Evolutionary conservation across 1,140 invertebrate species (phyloP).

Genomic region (Eriosoma lanigerum): DNA sequence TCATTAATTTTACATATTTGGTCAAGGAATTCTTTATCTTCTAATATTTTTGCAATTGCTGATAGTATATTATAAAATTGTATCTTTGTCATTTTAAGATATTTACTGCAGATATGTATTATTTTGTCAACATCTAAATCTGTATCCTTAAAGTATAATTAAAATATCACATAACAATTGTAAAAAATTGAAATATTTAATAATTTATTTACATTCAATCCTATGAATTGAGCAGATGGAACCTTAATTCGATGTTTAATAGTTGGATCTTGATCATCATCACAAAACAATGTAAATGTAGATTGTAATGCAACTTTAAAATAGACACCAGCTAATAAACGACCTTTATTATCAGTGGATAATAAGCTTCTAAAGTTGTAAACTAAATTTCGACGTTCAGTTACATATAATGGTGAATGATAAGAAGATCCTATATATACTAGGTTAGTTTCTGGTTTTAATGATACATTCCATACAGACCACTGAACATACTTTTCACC

Average conservation of each 20-base stretch:
- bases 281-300: conserved; percentile 40
- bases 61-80: conserved; percentile 12
- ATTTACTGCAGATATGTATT: conserved; percentile 24
- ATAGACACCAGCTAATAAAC: conserved; percentile 79
- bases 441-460: conserved; percentile 61
- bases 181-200: background rate
- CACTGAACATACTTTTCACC: conserved; percentile 78
- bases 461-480: conserved; percentile 68
- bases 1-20: conserved; percentile 45
- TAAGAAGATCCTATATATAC: conserved; percentile 78
- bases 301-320: conserved; percentile 60
- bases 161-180: too few species aligned
- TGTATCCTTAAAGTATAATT: conserved; percentile 18
- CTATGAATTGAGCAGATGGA: conserved; percentile 15
- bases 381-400: conserved; percentile 83
- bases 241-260: conserved; percentile 46
- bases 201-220: conserved; percentile 19
- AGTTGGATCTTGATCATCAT: conserved; percentile 21
- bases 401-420: conserved; percentile 77
- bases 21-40: conserved; percentile 29
- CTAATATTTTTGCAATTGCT: conserved; percentile 31
- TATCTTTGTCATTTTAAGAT: conserved; percentile 32
- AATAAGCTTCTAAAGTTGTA: conserved; percentile 82
- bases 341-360: conserved; percentile 76
- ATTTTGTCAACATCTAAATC: conserved; percentile 27